Evolutionary conservation across 53 echinoderm and acorn worm genomes (phyloP), one percentile per base, ranked within the genome.

Genomic region (Echinarachnius parma): DNA sequence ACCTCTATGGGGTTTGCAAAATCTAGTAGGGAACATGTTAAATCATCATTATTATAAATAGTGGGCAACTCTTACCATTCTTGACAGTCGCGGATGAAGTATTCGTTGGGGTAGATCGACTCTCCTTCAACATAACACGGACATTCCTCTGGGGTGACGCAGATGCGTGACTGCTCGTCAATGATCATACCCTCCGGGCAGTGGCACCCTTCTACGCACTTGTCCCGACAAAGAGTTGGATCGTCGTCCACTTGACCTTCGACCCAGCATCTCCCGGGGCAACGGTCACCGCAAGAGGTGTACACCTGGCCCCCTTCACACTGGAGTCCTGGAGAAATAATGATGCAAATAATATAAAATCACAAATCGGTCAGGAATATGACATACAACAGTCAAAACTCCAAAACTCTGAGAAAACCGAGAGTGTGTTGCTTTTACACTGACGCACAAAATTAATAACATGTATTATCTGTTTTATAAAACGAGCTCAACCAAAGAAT

Each of bases 161-260:
- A 93, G 19, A 77, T 5, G 2, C 81, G 86, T 0, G 66, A 9
- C 5, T 59, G 26, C 47, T 66, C 58, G 25, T 52, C 36, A 0
- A 81, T 44, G 29, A 83, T 61, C 25, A n/a, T 77, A 1, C 82
- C 84, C 2, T 46, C 30, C 0, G 87, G 90, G 62, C 94, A 94
- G 68, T 78, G 75, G 67, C 94, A 94, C 2, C 90, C 86, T 60
- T 94, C 94, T 14, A 90, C 79, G 36, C 92, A 92, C 54, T 68
- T 28, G 25, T 82, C 66, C 28, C 79, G 77, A 9, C 64, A 82
- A 0, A 21, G 0, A 4, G 28, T 22, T 19, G 29, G 46, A 21
- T 37, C 32, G 4, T 33, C 34, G 30, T 59, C 49, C 31, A 24
- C 27, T 1, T 77, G 29, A 0, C 60, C 48, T 26, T 81, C 78